Conservation (phyloP, 1,140 invertebrate genomes). For the Trichonephila clavipes region DNA sequence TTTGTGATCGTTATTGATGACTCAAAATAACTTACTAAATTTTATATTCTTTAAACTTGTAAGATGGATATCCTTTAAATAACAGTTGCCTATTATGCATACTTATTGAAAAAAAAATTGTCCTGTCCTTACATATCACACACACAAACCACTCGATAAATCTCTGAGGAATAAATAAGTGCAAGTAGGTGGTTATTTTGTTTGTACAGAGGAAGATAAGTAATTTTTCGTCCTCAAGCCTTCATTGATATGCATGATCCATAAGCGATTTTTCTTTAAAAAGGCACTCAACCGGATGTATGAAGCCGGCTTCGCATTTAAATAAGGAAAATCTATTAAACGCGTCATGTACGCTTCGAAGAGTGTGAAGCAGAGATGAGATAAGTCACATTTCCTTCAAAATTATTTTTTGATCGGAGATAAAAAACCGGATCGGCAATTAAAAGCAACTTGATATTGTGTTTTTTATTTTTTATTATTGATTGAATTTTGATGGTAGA, state of each 20-base stretch:
- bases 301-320: neutral
- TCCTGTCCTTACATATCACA: neutral
- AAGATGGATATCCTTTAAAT: neutral
- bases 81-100: neutral
- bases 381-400: neutral
- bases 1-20: no score
- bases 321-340: neutral
- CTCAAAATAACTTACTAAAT: neutral
- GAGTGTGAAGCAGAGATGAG: neutral
- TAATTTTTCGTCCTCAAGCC: neutral
- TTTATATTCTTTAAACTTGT: neutral
- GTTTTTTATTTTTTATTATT: neutral
- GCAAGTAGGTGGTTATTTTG: neutral
- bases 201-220: neutral
- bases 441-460: neutral
- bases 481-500: neutral
- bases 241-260: constrained; percentile 4
- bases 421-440: neutral
- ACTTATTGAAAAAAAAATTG: neutral
- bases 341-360: neutral
- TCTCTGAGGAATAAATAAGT: neutral
- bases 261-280: neutral
- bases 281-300: neutral
- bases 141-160: neutral
- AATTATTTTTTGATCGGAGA: neutral